Percentiles rank a stretch among this genome's conserved stretches.
These are phyloP conservation scores for Perca flavescens DNA, from an alignment of 2,113 vertebrate genomes.

Conservation along the genomic window DNA sequence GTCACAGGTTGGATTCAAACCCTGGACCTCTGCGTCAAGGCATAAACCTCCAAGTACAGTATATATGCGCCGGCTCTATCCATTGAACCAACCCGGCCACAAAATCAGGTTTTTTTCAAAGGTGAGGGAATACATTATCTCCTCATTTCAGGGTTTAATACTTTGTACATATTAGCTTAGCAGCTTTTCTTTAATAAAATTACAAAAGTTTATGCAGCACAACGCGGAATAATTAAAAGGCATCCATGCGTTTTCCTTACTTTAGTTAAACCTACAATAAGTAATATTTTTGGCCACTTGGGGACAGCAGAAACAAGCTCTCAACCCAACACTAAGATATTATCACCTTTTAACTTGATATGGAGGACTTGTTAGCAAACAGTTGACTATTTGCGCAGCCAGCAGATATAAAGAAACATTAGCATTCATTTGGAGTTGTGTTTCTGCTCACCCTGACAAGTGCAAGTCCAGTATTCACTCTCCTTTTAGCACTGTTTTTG, in stretches of 20 bases:
- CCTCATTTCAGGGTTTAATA: neutral
- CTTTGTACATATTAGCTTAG: neutral
- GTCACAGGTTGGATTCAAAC: no score
- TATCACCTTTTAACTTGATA: neutral
- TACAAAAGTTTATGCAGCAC: no score
- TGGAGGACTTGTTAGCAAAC: neutral
- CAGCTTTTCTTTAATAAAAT: neutral
- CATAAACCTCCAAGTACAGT: no score
- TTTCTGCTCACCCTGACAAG: neutral
- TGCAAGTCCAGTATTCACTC: neutral
- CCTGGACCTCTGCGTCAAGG: no score
- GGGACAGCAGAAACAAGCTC: constrained; percentile 21
- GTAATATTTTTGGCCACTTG: neutral
- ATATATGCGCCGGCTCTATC: no score
- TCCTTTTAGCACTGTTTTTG: constrained; percentile 8
- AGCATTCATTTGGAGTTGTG: neutral
- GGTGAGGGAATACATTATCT: neutral
- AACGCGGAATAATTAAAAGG: neutral
- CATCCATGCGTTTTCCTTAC: neutral
- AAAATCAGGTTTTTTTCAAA: neutral
- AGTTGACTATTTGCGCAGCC: neutral
- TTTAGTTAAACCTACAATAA: neutral
- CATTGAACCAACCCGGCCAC: no score
- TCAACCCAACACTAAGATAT: neutral
- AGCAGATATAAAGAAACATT: neutral